Evolutionary conservation across 2,888 invertebrate genomes (phyloP).

Genomic region (Teinopalpus imperialis): DNA sequence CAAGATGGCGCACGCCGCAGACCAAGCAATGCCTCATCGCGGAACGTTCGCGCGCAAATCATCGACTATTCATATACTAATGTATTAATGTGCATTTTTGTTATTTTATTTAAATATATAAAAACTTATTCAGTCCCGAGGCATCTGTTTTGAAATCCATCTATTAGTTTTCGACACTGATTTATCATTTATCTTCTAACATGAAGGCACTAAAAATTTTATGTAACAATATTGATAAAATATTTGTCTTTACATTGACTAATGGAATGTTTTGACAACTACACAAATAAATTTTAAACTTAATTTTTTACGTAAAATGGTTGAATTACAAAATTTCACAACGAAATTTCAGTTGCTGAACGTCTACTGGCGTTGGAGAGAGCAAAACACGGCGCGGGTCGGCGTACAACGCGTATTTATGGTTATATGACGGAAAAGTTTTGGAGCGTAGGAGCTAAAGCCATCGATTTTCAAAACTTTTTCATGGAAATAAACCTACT

Average conservation of each 20-base stretch:
- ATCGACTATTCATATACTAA: slow-evolving; percentile 30
- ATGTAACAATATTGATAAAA: no score
- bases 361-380: slow-evolving; percentile 48
- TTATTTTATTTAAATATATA: neutral
- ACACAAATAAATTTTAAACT: no score
- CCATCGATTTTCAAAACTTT: slow-evolving; percentile 83
- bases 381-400: slow-evolving; percentile 68
- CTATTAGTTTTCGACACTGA: no score
- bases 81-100: neutral
- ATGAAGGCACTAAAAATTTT: no score
- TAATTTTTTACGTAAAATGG: slow-evolving; percentile 37
- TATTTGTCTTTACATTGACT: no score
- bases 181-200: no score
- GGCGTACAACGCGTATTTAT: slow-evolving; percentile 63
- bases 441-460: slow-evolving; percentile 78
- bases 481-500: slow-evolving; percentile 83
- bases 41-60: slow-evolving; percentile 34
- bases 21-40: slow-evolving; percentile 53
- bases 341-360: slow-evolving; percentile 53
- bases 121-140: no score
- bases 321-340: slow-evolving; percentile 54
- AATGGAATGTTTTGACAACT: no score
- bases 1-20: slow-evolving; percentile 75
- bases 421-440: slow-evolving; percentile 79
- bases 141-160: no score